phyloP scores from a whole-genome alignment of 2,113 vertebrate species.

The Porphyrio hochstetteri region DNA sequence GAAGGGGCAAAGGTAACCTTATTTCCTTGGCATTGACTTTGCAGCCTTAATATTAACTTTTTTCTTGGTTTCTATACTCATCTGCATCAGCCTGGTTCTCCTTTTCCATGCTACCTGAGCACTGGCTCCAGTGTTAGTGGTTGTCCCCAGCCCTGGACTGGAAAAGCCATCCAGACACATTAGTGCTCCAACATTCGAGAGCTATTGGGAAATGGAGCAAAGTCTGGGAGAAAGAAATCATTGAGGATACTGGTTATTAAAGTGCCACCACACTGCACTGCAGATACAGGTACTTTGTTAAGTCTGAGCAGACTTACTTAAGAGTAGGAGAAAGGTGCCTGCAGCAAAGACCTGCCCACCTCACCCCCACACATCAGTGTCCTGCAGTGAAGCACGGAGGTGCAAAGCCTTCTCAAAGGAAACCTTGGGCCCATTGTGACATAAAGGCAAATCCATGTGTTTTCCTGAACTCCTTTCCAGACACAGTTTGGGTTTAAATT shows the following conservation, averaged over 20 bases:
- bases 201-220: background rate
- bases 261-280: background rate
- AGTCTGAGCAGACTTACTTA: background rate
- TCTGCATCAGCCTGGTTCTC: background rate
- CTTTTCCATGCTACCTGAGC: fast-evolving
- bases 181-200: background rate
- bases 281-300: background rate
- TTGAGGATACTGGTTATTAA: background rate
- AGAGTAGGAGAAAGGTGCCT: background rate
- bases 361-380: background rate
- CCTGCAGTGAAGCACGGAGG: background rate
- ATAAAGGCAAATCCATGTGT: background rate
- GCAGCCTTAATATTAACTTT: background rate
- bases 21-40: background rate
- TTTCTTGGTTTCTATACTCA: background rate
- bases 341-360: background rate
- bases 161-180: background rate
- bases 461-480: background rate
- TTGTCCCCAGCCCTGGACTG: background rate
- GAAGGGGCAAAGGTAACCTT: background rate
- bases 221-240: background rate
- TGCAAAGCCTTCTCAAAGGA: background rate
- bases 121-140: background rate
- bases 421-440: background rate
- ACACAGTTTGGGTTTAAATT: background rate